Conservation (phyloP, 2,888 invertebrate species). For the Fabriciana adippe region DNA sequence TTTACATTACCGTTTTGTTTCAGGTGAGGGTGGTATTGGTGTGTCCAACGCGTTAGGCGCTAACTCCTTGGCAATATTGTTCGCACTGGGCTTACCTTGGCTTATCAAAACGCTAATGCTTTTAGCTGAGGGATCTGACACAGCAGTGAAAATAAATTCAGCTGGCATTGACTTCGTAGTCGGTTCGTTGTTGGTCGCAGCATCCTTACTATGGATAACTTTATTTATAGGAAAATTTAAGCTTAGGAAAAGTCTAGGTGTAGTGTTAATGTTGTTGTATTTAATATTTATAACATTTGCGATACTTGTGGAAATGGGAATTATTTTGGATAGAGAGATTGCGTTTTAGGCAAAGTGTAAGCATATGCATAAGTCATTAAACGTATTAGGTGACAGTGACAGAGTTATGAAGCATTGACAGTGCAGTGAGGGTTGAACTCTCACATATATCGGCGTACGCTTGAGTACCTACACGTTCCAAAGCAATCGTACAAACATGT, state of each 20-base stretch:
- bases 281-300: conserved; percentile 87
- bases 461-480: neutral
- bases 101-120: conserved; percentile 86
- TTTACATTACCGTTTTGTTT: conserved; percentile 44
- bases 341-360: neutral
- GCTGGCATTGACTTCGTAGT: conserved; percentile 92
- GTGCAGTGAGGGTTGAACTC: neutral
- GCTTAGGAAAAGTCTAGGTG: conserved; percentile 86
- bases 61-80: conserved; percentile 91
- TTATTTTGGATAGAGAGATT: conserved; percentile 69
- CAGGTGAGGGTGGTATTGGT: conserved; percentile 92
- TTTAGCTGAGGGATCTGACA: conserved; percentile 66
- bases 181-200: conserved; percentile 88
- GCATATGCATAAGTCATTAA: neutral
- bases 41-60: conserved; percentile 94
- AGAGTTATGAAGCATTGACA: neutral
- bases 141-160: conserved; percentile 87
- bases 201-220: conserved; percentile 85
- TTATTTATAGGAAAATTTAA: conserved; percentile 87
- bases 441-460: neutral
- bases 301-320: conserved; percentile 89
- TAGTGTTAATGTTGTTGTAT: conserved; percentile 85
- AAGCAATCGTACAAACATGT: neutral
- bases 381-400: conserved; percentile 5
- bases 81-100: conserved; percentile 93